phyloP scores from a whole-genome alignment of 2,797 vertebrate genomes.

The Prunella strophiata region DNA sequence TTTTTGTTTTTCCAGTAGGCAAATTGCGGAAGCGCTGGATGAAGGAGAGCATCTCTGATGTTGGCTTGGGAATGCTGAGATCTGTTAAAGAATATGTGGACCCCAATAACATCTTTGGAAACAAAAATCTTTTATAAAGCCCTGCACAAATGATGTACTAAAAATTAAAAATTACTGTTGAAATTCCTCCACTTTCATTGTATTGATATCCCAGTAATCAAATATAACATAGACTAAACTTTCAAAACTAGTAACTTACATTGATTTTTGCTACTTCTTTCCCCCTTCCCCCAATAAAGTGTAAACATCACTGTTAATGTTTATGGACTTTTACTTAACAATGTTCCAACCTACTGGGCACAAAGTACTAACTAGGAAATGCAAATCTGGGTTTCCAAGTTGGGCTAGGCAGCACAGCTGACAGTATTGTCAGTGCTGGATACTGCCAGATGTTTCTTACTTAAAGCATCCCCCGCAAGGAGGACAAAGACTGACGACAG shows the following conservation, averaged over 20 bases:
- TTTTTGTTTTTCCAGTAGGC: slow-evolving; percentile 90
- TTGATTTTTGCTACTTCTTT: slow-evolving; percentile 43
- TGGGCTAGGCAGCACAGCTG: slow-evolving; percentile 59
- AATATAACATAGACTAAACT: slow-evolving; percentile 78
- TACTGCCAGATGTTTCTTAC: slow-evolving; percentile 67
- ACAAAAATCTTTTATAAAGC: slow-evolving; percentile 94
- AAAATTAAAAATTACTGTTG: slow-evolving; percentile 62
- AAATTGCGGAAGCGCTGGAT: slow-evolving; percentile 99
- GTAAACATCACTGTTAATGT: slow-evolving; percentile 28
- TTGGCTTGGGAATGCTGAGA: slow-evolving; percentile 95
- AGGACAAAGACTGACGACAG: slow-evolving; percentile 67
- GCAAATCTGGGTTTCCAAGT: slow-evolving; percentile 60
- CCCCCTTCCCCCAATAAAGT: slow-evolving; percentile 28
- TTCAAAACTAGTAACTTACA: slow-evolving; percentile 64
- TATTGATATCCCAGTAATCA: slow-evolving; percentile 79
- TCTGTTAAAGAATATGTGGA: slow-evolving; percentile 97
- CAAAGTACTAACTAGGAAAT: slow-evolving; percentile 50
- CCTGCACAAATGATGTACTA: slow-evolving; percentile 57
- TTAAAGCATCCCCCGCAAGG: slow-evolving; percentile 53
- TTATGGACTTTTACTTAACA: slow-evolving; percentile 68
- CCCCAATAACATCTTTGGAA: slow-evolving; percentile 97
- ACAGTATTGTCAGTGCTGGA: slow-evolving; percentile 53
- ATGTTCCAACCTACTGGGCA: slow-evolving; percentile 22
- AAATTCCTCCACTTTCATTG: slow-evolving; percentile 61
- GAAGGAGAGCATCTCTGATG: slow-evolving; percentile 91